Evolutionary conservation across 2,888 invertebrate species (phyloP), one percentile per base, ranked within the genome.

Genomic region (Meloe dianella): DNA sequence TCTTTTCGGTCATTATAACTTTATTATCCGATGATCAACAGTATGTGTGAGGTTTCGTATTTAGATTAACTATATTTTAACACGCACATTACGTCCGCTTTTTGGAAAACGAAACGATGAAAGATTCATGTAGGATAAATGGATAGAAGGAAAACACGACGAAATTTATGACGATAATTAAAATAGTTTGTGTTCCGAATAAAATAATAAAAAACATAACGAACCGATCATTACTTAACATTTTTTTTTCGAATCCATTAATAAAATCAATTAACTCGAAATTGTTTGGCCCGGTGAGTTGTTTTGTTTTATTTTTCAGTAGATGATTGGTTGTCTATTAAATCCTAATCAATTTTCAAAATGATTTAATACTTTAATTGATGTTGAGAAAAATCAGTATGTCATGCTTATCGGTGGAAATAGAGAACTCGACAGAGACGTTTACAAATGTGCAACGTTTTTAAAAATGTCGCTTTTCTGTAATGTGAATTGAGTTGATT

Each of bases 401-500:
- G 8, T 41, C 6, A 2, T 20, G 35, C 14, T 35, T 35, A 35
- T 67, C 61, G 59, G 60, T 63, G 56, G 63, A 35, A n/a, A n/a
- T n/a, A n/a, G n/a, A n/a, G n/a, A n/a, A n/a, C n/a, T n/a, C n/a
- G n/a, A n/a, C n/a, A n/a, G n/a, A 17, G 74, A 70, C 73, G 24
- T 71, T 71, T 69, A 73, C 69, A 73, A 74, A 73, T 73, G 73
- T 56, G 60, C 51, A 68, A 69, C 73, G 68, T 64, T 69, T n/a
- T 71, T 65, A 61, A 67, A 68, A 71, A 73, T 68, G 73, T 73
- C 72, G 68, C 17, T 41, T 41, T 41, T 17, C 5, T 17, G 10
- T 68, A 64, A 64, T 57, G 57, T 57, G 71, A 73, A 75, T 74
- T 73, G 6, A 74, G 73, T 71, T 75, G 74, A 75, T 75, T 73